Conservation (phyloP, 37 sponge, comb jelly and placozoan genomes). For the Spongilla lacustris region DNA sequence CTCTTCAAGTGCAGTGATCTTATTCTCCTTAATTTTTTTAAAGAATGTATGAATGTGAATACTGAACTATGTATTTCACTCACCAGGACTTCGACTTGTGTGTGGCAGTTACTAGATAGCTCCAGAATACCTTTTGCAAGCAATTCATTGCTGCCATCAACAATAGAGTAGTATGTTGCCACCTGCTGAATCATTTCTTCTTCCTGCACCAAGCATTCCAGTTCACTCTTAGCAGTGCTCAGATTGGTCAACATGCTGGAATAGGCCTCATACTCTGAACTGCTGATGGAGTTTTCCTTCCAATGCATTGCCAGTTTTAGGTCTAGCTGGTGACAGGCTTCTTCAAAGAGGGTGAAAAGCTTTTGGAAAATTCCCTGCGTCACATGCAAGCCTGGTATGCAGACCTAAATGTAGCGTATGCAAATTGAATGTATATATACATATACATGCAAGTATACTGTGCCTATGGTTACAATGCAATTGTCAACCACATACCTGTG, state of each 20-base stretch:
- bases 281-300: too few relatives aligned
- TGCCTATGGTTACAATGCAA: too few relatives aligned
- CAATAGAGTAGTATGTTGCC: neutral
- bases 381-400: constrained; percentile 48
- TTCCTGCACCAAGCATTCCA: too few relatives aligned
- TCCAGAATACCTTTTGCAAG: neutral
- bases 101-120: neutral
- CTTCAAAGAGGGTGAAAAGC: constrained; percentile 23
- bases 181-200: neutral
- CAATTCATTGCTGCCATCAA: constrained; percentile 1
- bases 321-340: constrained; percentile 27
- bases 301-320: constrained; percentile 14
- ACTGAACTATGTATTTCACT: neutral
- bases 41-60: neutral
- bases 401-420: constrained; percentile 26
- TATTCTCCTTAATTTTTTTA: neutral
- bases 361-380: constrained; percentile 38
- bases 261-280: too few relatives aligned
- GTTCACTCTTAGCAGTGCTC: too few relatives aligned
- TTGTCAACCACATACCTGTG: too few relatives aligned
- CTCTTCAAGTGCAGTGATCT: neutral
- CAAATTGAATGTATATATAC: neutral
- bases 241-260: too few relatives aligned
- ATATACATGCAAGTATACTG: neutral
- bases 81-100: neutral